Evolutionary conservation across 2,888 invertebrate genomes (phyloP), one percentile per base, ranked within the genome.

Genomic region (Elysia crispata): DNA sequence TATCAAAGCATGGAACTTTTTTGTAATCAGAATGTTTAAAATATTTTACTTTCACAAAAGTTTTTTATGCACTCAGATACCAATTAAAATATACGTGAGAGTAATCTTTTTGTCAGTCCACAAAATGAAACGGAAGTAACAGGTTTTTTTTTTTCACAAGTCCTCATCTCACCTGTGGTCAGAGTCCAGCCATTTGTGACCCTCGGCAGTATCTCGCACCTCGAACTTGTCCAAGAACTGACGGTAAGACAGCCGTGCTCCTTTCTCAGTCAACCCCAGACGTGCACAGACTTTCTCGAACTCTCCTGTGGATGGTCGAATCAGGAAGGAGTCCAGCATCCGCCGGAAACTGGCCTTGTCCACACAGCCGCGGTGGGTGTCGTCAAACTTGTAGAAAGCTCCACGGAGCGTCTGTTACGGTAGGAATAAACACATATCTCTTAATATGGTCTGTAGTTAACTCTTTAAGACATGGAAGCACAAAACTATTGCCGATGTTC

Each of bases 311-410:
- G 86, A 81, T 86, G 89, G 87, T 57, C 87, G 80, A 83, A 89
- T 86, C 90, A 90, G 90, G 85, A 90, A 91, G 0, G 89, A 85
- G 82, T 91, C 89, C 72, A 91, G 83, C 83, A 91, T 86, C 28
- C 89, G 84, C 1, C 90, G 86, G 83, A 91, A 91, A 84, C 89
- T 89, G 8, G 83, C 83, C 81, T 87, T 90, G 28, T 86, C 89
- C 67, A 91, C 82, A 69, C 85, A 76, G 28, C 91, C 91, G 49
- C 84, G 86, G 79, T 90, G 90, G 81, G 88, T 85, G 25, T 89
- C 89, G 84, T 91, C 91, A 87, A 91, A 91, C 83, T 91, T 91
- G 84, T 91, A 89, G 82, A 91, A 91, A 6, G 91, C 91, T 31
- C 85, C 88, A 41, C 90, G 82, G 62, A 91, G 81, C 83, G 90